Percentiles rank a stretch among this genome's conserved stretches.
Evolutionary conservation across 2,113 vertebrate species (phyloP).

Genomic region (Bettongia penicillata): DNA sequence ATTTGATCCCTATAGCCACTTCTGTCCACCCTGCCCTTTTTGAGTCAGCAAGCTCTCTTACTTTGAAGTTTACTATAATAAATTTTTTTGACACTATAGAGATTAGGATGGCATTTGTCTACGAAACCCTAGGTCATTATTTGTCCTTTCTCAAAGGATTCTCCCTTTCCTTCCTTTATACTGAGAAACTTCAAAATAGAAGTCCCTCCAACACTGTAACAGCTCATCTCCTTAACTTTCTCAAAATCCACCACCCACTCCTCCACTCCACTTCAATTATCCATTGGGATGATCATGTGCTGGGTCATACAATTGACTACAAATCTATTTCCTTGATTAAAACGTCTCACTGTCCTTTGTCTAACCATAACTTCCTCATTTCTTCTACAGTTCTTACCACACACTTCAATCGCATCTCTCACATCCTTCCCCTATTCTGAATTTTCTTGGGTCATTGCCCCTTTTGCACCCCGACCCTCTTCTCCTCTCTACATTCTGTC

Average conservation of each 20-base stretch:
- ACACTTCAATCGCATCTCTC: no score
- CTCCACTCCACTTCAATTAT: background rate
- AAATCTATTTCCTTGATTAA: background rate
- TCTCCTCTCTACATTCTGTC: no score
- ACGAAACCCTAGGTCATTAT: background rate
- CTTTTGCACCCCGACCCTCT: no score
- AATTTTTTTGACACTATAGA: background rate
- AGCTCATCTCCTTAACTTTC: background rate
- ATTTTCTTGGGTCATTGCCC: no score
- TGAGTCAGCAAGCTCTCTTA: background rate
- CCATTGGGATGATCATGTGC: background rate
- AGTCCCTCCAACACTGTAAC: background rate
- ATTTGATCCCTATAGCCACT: background rate
- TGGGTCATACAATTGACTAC: background rate
- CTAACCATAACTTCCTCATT: no score
- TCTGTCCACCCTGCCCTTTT: background rate
- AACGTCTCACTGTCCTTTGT: no score
- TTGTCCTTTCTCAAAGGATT: background rate
- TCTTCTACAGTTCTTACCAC: no score
- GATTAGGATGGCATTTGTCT: background rate
- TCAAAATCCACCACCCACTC: background rate
- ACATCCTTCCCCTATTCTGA: no score
- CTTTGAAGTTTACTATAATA: background rate
- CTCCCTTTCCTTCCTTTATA: background rate
- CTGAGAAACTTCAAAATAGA: background rate